Evolutionary conservation across 2,888 invertebrate species (phyloP).

Genomic region (Drosophila setosimentum): DNA sequence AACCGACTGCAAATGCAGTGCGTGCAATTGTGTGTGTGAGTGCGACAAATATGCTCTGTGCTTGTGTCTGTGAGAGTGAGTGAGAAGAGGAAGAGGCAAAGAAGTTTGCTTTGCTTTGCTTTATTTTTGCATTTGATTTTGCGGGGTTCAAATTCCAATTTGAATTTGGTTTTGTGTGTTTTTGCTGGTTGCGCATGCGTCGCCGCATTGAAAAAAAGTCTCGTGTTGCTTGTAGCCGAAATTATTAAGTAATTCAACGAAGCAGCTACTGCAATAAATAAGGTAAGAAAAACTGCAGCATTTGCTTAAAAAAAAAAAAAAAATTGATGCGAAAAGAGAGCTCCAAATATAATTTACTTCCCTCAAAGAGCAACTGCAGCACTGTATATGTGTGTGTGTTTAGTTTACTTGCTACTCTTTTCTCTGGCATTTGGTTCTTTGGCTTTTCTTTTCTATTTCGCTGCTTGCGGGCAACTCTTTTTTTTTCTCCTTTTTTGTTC

Average conservation of each 20-base stretch:
- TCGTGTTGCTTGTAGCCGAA: slow-evolving; percentile 24
- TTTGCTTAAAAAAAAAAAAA: slow-evolving; percentile 41
- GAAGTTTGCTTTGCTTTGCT: slow-evolving; percentile 37
- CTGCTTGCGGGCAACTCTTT: slow-evolving; percentile 50
- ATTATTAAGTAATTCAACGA: slow-evolving; percentile 24
- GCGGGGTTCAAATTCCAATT: slow-evolving; percentile 79
- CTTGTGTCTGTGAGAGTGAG: slow-evolving; percentile 15
- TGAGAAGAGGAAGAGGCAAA: slow-evolving; percentile 34
- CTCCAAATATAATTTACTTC: slow-evolving; percentile 28
- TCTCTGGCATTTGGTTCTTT: slow-evolving; percentile 53
- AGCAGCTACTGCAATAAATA: slow-evolving; percentile 30
- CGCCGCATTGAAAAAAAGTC: slow-evolving; percentile 28
- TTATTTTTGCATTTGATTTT: slow-evolving; percentile 63
- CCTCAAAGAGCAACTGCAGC: slow-evolving; percentile 35
- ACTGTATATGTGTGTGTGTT: slow-evolving; percentile 30
- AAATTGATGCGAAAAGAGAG: slow-evolving; percentile 28
- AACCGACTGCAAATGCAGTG: slow-evolving; percentile 61
- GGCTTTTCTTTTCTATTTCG: slow-evolving; percentile 66
- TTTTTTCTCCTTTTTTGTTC: slow-evolving; percentile 48
- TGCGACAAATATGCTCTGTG: slow-evolving; percentile 58
- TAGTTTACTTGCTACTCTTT: slow-evolving; percentile 47
- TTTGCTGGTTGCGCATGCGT: slow-evolving; percentile 70
- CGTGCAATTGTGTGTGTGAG: slow-evolving; percentile 62
- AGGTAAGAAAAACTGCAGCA: slow-evolving; percentile 35
- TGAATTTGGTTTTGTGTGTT: slow-evolving; percentile 46